Evolutionary conservation across 2,888 invertebrate genomes (phyloP), one percentile per base, ranked within the genome.

Genomic region (Luperina nickerlii): DNA sequence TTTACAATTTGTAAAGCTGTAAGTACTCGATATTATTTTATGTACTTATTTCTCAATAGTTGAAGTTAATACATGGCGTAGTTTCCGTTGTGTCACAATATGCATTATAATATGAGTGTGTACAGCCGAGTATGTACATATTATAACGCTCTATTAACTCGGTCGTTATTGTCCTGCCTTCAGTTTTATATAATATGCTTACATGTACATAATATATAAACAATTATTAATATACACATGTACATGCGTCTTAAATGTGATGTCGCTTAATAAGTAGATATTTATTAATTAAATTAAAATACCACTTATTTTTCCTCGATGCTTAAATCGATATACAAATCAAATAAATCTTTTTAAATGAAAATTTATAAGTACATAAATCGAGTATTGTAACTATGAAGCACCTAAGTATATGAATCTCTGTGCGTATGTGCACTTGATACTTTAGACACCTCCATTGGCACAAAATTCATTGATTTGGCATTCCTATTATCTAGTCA

Each of bases 381-480:
- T 84, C 74, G 66, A 77, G 84, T 84, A 86, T 75, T 74, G 66
- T 79, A 65, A 77, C 71, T 82, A 81, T 83, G 77, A 84, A 78
- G 87, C 88, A 88, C 88, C 32, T 81, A 60, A 60, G n/a, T 60
- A 18, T 78, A 78, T 81, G 86, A 88, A 88, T 88, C 88, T 87
- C 84, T 73, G 70, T 74, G 74, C 78, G 76, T 77, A 68, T 48
- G 54, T 69, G 88, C 84, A 88, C 86, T 81, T 54, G 65, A 79
- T 79, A 67, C 63, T 77, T 78, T 45, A 54, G 4, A 80, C 81
- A 85, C 85, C 63, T 27, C 74, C 81, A 86, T 88, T 76, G 81
- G 87, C 89, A 88, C 88, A 68, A 79, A 76, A 79, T 78, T 85
- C 67, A 76, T 78, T 87, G 67, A 79, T 85, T 88, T 82, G 70